phyloP scores from a whole-genome alignment of 2,888 invertebrate species.

The Strigamia maritima region DNA sequence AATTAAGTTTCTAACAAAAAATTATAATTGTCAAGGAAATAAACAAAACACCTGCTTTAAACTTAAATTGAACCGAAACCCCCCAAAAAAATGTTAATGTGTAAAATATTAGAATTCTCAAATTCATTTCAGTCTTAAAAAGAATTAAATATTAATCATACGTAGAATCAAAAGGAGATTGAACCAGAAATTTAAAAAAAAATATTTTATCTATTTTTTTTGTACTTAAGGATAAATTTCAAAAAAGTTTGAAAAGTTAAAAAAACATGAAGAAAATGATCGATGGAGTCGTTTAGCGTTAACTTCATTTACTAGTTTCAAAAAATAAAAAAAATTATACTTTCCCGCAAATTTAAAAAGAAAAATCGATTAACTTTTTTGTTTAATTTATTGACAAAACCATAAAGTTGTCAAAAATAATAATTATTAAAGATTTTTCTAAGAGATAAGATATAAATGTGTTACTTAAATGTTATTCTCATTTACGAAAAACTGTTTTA shows the following conservation, averaged over 20 bases:
- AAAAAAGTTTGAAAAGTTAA: background rate
- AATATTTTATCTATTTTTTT: background rate
- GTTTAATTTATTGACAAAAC: background rate
- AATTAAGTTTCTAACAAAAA: constrained; percentile 1
- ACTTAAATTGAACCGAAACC: background rate
- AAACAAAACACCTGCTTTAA: constrained; percentile 24
- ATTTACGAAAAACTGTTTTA: no score
- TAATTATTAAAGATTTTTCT: background rate
- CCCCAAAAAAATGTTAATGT: background rate
- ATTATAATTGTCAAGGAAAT: constrained; percentile 16
- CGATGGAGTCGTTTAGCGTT: constrained; percentile 2
- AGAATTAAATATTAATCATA: background rate
- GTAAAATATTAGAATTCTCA: background rate
- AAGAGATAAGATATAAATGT: background rate
- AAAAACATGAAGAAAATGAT: background rate
- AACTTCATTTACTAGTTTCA: background rate
- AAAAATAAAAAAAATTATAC: background rate
- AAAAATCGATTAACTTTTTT: background rate
- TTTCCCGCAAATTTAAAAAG: background rate
- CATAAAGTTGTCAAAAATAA: background rate
- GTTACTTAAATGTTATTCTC: no score
- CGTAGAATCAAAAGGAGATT: no score
- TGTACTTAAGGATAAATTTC: background rate
- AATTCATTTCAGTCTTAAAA: background rate
- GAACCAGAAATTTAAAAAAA: background rate